Conservation (phyloP, 2,888 invertebrate genomes). For the Philhelius pedissequus region DNA sequence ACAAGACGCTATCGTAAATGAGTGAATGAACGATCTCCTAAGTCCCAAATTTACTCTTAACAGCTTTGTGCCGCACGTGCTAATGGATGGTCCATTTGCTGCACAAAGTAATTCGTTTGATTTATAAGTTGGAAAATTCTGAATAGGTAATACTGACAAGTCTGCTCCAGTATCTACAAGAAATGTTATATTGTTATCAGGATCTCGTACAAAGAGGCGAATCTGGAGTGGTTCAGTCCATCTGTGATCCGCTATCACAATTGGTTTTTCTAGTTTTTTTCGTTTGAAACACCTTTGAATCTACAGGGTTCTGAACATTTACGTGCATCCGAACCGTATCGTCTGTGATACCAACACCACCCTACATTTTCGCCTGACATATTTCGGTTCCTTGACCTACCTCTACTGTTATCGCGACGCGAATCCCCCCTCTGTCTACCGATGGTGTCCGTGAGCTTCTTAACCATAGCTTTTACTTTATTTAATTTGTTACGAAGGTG, state of each 20-base stretch:
- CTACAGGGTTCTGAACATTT: not conserved
- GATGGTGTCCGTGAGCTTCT: not conserved
- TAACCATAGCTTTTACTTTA: not conserved
- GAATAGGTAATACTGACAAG: not conserved
- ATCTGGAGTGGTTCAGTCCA: not conserved
- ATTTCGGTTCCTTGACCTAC: not conserved
- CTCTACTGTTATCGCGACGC: not conserved
- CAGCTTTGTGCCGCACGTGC: not conserved
- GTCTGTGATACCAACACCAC: not conserved
- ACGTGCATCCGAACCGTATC: not conserved
- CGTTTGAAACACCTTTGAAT: not conserved
- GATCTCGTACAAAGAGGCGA: not conserved
- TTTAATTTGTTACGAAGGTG: not conserved
- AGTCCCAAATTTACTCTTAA: not conserved
- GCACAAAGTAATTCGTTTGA: not conserved
- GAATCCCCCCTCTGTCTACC: not conserved
- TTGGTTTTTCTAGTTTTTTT: not conserved
- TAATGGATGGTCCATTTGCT: constrained; percentile 2
- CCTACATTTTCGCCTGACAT: not conserved
- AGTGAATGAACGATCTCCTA: not conserved
- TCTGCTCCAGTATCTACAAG: too few relatives aligned
- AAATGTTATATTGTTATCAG: not conserved
- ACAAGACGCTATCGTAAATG: too few relatives aligned
- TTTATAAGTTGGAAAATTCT: not conserved
- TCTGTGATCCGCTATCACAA: not conserved